phyloP scores from a whole-genome alignment of 2,888 invertebrate genomes.

The Formica aserva region DNA sequence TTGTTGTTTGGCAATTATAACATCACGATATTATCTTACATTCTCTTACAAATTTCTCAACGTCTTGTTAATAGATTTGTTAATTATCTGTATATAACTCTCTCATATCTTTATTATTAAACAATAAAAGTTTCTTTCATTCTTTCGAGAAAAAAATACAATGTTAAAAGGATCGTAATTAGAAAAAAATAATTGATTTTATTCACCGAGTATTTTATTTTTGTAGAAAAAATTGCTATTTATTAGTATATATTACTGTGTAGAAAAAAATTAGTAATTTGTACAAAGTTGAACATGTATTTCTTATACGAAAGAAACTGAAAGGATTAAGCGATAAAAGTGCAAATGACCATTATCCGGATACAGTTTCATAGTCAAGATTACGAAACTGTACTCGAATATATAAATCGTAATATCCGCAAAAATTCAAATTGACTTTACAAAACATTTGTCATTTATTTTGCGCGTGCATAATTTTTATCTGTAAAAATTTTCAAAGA shows the following conservation, averaged over 20 bases:
- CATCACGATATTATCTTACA: background rate
- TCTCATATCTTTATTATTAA: background rate
- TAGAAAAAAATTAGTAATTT: constrained; percentile 17
- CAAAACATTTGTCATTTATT: background rate
- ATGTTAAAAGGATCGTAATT: background rate
- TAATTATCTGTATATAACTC: background rate
- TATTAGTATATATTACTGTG: background rate
- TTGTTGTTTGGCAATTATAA: background rate
- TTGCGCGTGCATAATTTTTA: background rate
- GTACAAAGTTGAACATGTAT: constrained; percentile 21
- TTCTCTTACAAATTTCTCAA: constrained; percentile 16
- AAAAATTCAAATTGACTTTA: background rate
- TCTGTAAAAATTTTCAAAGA: constrained; percentile 19
- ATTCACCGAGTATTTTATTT: background rate
- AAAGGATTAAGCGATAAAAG: background rate
- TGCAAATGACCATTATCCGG: constrained; percentile 3
- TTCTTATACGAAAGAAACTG: constrained; percentile 8
- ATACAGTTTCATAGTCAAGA: background rate
- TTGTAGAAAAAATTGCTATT: constrained; percentile 23
- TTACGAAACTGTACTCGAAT: background rate
- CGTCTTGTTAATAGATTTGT: background rate
- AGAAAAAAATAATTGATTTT: background rate
- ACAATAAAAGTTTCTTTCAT: background rate
- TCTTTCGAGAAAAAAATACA: background rate
- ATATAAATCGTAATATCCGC: background rate